Evolutionary conservation across 2,888 invertebrate genomes (phyloP).

Genomic region (Dicyrtoma fusca): DNA sequence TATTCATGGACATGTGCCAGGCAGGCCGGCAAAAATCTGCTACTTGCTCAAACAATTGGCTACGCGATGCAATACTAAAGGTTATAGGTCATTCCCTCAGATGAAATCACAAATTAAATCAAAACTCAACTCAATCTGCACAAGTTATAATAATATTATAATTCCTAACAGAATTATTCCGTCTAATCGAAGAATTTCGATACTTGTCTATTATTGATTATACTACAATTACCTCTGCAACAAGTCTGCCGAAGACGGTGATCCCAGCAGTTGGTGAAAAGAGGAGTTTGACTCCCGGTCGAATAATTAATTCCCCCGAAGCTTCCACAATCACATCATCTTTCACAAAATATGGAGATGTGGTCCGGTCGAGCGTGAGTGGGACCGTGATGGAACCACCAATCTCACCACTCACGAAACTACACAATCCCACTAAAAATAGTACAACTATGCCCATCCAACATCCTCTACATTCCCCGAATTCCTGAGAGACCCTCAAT

Average conservation of each 20-base stretch:
- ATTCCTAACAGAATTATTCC: no score
- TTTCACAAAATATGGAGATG: constrained; percentile 73
- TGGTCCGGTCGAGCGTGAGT: constrained; percentile 47
- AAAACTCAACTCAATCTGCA: no score
- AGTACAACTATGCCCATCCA: background rate
- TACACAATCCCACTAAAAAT: background rate
- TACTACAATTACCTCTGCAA: constrained; percentile 91
- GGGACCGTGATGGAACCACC: constrained; percentile 52
- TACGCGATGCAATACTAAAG: no score
- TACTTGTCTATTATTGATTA: no score
- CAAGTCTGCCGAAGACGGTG: constrained; percentile 84
- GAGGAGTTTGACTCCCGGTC: constrained; percentile 84
- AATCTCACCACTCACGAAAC: constrained; percentile 10
- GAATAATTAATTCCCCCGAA: constrained; percentile 79
- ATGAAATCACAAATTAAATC: no score
- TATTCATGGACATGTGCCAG: constrained; percentile 13
- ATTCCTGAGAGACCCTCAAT: background rate
- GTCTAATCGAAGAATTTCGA: no score
- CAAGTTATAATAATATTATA: no score
- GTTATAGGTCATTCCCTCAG: no score
- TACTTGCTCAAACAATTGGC: no score
- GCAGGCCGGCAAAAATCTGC: no score
- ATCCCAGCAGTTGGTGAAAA: constrained; percentile 93
- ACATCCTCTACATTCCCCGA: no score
- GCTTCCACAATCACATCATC: constrained; percentile 79